Conservation (phyloP, 2,797 vertebrate genomes). For the Parauchenoglanis punctatus region DNA sequence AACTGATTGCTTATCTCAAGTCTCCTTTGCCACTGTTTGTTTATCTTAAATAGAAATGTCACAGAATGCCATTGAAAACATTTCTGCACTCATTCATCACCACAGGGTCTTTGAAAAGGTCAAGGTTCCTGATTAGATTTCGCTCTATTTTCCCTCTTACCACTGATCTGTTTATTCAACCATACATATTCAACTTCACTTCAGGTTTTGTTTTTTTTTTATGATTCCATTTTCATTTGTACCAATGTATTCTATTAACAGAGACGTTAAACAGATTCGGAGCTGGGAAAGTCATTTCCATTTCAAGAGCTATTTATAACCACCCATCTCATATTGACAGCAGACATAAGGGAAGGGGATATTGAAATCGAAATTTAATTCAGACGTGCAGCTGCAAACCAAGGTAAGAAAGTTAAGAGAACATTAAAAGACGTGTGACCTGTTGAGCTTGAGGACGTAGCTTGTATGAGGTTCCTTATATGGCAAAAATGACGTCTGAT, state of each 20-base stretch:
- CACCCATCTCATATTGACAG: conserved; percentile 22
- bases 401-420: conserved; percentile 8
- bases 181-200: conserved; percentile 12
- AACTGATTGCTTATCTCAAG: conserved; percentile 22
- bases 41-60: conserved; percentile 50
- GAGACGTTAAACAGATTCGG: conserved; percentile 11
- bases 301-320: conserved; percentile 43
- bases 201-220: not conserved
- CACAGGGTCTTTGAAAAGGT: conserved; percentile 47
- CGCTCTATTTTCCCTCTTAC: conserved; percentile 16
- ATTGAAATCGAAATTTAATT: conserved; percentile 26
- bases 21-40: conserved; percentile 42
- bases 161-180: conserved; percentile 32
- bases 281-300: conserved; percentile 28
- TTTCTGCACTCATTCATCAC: conserved; percentile 47
- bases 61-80: conserved; percentile 32
- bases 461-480: not conserved
- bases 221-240: conserved; percentile 11
- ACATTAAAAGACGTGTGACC: conserved; percentile 21
- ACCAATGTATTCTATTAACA: conserved; percentile 3
- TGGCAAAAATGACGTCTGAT: not conserved
- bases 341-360: conserved; percentile 32
- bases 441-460: conserved; percentile 14
- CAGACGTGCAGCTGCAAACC: conserved; percentile 30
- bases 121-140: conserved; percentile 40